Conservation (phyloP, 2,113 vertebrate species). For the Nettapus auritus region DNA sequence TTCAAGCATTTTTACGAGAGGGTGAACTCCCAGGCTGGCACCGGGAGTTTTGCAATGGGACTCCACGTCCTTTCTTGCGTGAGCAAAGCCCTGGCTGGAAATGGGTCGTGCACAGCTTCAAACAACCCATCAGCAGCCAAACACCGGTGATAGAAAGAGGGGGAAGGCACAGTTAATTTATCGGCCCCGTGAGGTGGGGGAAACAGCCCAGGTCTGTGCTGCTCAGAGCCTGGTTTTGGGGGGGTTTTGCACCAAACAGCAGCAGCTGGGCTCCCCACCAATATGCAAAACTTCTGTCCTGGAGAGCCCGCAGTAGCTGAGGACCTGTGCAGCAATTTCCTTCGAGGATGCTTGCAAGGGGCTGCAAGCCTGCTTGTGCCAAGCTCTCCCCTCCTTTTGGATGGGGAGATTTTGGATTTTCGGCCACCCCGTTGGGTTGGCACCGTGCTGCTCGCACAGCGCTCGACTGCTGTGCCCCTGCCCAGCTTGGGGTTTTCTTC, state of each 20-base stretch:
- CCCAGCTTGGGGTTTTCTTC: not conserved
- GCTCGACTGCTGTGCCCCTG: not conserved
- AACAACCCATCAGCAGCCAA: not conserved
- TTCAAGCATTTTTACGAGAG: not conserved
- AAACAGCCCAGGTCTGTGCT: not conserved
- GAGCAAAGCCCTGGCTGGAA: not conserved
- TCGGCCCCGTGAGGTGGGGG: not conserved
- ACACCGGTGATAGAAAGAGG: not conserved
- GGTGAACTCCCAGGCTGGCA: not conserved
- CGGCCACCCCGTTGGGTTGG: slow-evolving; percentile 10
- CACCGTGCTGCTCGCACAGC: not conserved
- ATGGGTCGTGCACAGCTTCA: not conserved
- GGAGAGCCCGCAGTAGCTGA: not conserved
- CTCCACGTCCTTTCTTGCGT: not conserved
- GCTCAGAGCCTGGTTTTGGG: not conserved
- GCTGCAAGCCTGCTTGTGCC: not conserved
- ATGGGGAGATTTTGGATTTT: not conserved
- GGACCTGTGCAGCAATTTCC: slow-evolving; percentile 18
- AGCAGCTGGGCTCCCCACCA: not conserved
- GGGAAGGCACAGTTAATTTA: not conserved
- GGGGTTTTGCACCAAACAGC: not conserved
- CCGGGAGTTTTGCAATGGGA: not conserved
- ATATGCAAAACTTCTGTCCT: not conserved
- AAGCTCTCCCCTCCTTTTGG: not conserved
- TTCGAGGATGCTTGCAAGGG: not conserved